Base-by-base conservation (phyloP, 1,140 invertebrate genomes). In the Drosophila pruinosa region DNA sequence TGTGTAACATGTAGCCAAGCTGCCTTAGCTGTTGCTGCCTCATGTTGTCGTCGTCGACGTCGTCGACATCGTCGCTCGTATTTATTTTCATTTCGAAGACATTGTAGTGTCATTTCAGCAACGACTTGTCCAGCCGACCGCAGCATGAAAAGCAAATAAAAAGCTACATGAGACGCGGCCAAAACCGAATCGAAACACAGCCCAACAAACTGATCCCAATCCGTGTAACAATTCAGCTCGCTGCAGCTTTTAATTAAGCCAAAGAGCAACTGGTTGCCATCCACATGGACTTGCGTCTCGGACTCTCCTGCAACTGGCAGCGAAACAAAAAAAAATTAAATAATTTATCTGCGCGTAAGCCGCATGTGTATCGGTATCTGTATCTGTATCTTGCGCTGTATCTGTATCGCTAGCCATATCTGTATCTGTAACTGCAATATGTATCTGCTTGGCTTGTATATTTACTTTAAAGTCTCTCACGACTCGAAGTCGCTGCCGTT, bases 81-180 rank as follows among this genome's bases (percentile, higher is more conserved):
- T 85, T 85, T 86, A 85, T 85, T 85, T 85, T 85, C 81, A 85
- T 85, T 85, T 85, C 57, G 69, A 85, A 85, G 81, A 85, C 81
- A 86, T 86, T 85, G 81, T 85, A 85, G 81, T 85, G 81, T 85
- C 81, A 85, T 88, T 85, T 85, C 81, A 86, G 74, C 80, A 82
- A 72, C 73, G 63, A 70, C 65, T 71, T 75, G 72, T 75, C 72
- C 72, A 63, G 57, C 63, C 38, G 38, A 83, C 81, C 81, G 73
- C 81, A 85, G 80, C 81, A 80, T 80, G 73, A 86, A 86, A 80
- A 73, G 63, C 77, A 85, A 85, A 85, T 85, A 80, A 80, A 86
- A 76, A 63, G 54, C 58, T 64, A 75, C 64, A 78, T 57, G 24
- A 72, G 54, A 45, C 36, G 50, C 57, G 5, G 12, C 17, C 45